These are phyloP conservation scores for Erynnis tages DNA, from an alignment of 2,888 invertebrate genomes.

Conservation along the genomic window DNA sequence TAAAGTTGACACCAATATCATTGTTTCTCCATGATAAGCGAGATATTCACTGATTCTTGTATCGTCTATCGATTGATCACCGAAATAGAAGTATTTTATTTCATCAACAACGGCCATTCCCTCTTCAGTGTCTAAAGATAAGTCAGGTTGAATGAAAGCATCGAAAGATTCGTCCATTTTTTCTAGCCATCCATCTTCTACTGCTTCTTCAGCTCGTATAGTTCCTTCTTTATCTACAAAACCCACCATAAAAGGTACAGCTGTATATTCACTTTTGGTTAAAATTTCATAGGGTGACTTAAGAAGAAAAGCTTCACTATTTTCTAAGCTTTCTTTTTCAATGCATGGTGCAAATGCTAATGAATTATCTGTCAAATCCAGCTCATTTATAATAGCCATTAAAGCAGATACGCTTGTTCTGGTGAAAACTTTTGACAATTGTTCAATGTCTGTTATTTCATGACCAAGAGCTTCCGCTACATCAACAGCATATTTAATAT, in stretches of 20 bases:
- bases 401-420: slow-evolving; percentile 57
- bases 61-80: slow-evolving; percentile 39
- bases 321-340: slow-evolving; percentile 50
- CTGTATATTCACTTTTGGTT: slow-evolving; percentile 45
- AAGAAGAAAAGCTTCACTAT: slow-evolving; percentile 48
- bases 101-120: slow-evolving; percentile 40
- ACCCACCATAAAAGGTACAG: slow-evolving; percentile 63
- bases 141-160: slow-evolving; percentile 63
- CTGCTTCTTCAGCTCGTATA: slow-evolving; percentile 54
- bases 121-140: slow-evolving; percentile 49
- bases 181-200: slow-evolving; percentile 53
- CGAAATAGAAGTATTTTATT: slow-evolving; percentile 57
- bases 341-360: slow-evolving; percentile 69
- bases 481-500: slow-evolving; percentile 55
- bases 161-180: slow-evolving; percentile 58
- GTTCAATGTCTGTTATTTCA: slow-evolving; percentile 45
- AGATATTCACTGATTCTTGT: slow-evolving; percentile 47
- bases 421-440: slow-evolving; percentile 54
- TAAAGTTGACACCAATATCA: slow-evolving; percentile 62
- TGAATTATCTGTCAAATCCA: slow-evolving; percentile 63
- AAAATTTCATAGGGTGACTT: slow-evolving; percentile 58
- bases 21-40: slow-evolving; percentile 64
- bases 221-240: slow-evolving; percentile 70
- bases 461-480: slow-evolving; percentile 68
- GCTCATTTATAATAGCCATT: slow-evolving; percentile 64